Evolutionary conservation across 2,888 invertebrate species (phyloP).

Genomic region (Platypus cylindrus): DNA sequence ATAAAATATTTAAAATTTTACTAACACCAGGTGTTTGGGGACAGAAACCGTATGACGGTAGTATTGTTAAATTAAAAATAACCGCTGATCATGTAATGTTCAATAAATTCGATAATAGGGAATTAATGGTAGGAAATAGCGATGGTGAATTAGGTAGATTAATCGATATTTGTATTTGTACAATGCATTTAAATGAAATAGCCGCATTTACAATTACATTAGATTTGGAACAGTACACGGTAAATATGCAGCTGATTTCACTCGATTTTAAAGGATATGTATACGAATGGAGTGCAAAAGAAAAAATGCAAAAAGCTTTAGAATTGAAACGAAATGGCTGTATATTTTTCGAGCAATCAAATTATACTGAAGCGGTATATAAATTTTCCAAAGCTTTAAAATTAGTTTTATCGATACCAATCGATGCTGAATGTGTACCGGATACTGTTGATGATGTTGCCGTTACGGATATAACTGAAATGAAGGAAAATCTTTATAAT

Average conservation of each 20-base stretch:
- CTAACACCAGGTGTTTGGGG: constrained; percentile 24
- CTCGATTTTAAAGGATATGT: constrained; percentile 34
- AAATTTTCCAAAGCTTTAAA: constrained; percentile 64
- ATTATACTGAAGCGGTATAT: constrained; percentile 52
- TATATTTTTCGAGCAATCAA: constrained; percentile 44
- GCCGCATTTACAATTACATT: constrained; percentile 34
- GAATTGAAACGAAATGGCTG: constrained; percentile 43
- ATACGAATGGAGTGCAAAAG: constrained; percentile 32
- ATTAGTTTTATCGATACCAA: constrained; percentile 52
- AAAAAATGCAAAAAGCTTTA: constrained; percentile 34
- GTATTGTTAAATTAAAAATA: constrained; percentile 28
- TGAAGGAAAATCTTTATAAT: constrained; percentile 59
- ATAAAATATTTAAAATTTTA: constrained; percentile 28
- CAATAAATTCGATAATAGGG: constrained; percentile 17
- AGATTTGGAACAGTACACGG: constrained; percentile 24
- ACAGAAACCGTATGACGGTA: constrained; percentile 30
- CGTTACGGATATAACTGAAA: constrained; percentile 39
- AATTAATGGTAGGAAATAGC: constrained; percentile 33
- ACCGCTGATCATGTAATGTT: constrained; percentile 18
- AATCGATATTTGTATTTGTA: constrained; percentile 36
- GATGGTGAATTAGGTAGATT: constrained; percentile 36
- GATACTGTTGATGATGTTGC: constrained; percentile 39
- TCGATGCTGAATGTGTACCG: constrained; percentile 33
- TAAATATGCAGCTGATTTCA: constrained; percentile 31
- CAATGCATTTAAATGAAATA: constrained; percentile 37